Evolutionary conservation across 2,113 vertebrate genomes (phyloP).

Genomic region (Antechinus stuartii): DNA sequence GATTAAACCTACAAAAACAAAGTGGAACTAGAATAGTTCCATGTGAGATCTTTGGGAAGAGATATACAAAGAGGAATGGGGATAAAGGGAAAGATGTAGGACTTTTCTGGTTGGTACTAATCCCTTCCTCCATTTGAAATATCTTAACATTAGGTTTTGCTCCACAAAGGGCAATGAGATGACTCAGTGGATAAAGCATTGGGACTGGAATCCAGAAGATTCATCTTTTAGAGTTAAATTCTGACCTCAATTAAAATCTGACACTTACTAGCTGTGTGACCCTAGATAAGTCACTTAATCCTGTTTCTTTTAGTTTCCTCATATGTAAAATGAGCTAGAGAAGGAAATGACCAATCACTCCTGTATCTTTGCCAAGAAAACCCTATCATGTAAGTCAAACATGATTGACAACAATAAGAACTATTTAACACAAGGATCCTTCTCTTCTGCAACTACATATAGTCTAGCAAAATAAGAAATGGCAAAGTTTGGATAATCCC

Average conservation of each 20-base stretch:
- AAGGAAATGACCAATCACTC: neutral
- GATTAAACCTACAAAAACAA: constrained; percentile 14
- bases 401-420: neutral
- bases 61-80: constrained; percentile 1
- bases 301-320: neutral
- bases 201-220: neutral
- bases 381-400: neutral
- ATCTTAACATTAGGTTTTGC: neutral
- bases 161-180: neutral
- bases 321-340: neutral
- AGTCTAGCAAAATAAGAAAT: neutral
- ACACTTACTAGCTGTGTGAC: neutral
- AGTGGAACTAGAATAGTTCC: neutral
- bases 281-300: neutral
- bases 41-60: neutral
- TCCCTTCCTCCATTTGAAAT: neutral
- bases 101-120: neutral
- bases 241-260: no score
- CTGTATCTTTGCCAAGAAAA: neutral
- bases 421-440: neutral
- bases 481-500: neutral
- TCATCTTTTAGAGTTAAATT: no score
- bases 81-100: neutral
- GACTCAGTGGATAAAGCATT: no score
- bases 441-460: neutral